Evolutionary conservation across 2,113 vertebrate genomes (phyloP).

Genomic region (Agelaius tricolor): DNA sequence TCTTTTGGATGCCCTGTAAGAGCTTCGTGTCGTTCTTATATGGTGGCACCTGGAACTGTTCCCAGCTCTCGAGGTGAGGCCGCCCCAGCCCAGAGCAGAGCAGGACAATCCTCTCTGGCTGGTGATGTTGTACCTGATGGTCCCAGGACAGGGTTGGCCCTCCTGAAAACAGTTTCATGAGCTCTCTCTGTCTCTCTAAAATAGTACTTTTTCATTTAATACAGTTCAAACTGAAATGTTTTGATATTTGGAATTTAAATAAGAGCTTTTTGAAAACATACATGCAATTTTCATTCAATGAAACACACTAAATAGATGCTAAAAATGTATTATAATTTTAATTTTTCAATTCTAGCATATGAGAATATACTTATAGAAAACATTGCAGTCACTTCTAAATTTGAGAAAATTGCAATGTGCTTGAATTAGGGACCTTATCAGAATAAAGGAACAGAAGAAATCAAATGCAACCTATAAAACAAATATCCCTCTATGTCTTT

Average conservation of each 20-base stretch:
- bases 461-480: background rate
- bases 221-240: background rate
- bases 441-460: background rate
- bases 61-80: accelerated
- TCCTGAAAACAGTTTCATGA: background rate
- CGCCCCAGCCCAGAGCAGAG: background rate
- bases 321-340: background rate
- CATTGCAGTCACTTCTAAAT: background rate
- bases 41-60: background rate
- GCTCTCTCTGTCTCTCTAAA: background rate
- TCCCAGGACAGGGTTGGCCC: accelerated
- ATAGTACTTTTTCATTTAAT: background rate
- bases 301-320: background rate
- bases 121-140: background rate
- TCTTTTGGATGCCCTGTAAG: background rate
- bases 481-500: background rate
- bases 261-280: background rate
- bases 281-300: background rate
- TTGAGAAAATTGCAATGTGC: background rate
- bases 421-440: background rate
- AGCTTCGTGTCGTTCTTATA: background rate
- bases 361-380: background rate
- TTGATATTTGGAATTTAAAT: background rate
- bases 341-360: background rate
- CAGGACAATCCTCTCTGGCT: accelerated